Conservation (phyloP, 2,113 vertebrate genomes). For the Ginglymostoma cirratum region DNA sequence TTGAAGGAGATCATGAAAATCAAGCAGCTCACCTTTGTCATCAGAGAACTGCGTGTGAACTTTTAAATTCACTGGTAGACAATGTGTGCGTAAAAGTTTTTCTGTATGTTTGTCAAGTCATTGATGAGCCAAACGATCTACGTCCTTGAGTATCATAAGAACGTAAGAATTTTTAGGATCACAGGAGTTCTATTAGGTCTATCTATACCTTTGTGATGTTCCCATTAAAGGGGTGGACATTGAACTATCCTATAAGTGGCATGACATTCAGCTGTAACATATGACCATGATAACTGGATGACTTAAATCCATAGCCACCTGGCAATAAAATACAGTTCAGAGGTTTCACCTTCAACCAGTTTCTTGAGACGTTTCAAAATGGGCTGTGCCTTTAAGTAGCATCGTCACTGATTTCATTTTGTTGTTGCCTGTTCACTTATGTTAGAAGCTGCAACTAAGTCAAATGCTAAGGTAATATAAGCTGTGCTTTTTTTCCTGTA, state of each 20-base stretch:
- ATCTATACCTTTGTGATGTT: neutral
- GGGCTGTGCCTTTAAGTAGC: neutral
- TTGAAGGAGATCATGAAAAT: neutral
- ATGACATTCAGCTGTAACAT: too few relatives aligned
- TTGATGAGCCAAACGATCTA: neutral
- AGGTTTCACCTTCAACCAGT: neutral
- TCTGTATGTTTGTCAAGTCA: neutral
- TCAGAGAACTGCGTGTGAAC: neutral
- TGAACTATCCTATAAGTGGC: neutral
- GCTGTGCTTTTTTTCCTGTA: neutral
- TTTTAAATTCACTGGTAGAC: neutral
- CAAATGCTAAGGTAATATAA: neutral
- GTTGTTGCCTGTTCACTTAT: neutral
- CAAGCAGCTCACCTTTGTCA: neutral
- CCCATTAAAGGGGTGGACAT: neutral
- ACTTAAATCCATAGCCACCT: neutral
- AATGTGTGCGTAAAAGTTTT: too few relatives aligned
- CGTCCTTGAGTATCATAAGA: neutral
- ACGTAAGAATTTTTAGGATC: neutral
- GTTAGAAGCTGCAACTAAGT: neutral
- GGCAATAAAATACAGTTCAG: neutral
- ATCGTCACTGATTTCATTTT: neutral
- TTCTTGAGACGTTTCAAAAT: neutral
- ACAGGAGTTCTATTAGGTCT: too few relatives aligned
- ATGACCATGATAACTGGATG: neutral